Conservation (phyloP, 2,113 vertebrate species). For the Camelus dromedarius region DNA sequence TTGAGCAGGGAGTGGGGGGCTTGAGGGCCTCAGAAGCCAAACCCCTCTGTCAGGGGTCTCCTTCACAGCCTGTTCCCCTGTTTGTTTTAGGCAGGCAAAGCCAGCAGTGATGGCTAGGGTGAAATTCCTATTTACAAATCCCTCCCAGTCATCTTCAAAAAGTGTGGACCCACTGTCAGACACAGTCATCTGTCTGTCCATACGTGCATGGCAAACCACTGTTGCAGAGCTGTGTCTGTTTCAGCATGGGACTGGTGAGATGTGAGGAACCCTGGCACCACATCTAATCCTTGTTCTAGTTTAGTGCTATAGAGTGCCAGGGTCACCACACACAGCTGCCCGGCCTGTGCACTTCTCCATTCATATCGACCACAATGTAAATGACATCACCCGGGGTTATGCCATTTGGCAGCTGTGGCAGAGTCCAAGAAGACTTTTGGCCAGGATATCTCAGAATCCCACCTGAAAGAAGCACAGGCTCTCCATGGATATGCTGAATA, state of each 20-base stretch:
- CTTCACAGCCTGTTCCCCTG: background rate
- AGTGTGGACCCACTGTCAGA: background rate
- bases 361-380: background rate
- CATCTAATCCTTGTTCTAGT: background rate
- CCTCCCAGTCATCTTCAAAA: background rate
- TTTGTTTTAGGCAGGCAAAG: background rate
- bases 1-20: background rate
- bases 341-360: background rate
- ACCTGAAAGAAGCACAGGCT: background rate
- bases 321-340: background rate
- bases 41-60: background rate
- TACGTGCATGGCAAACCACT: rapidly evolving
- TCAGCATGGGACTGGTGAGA: background rate
- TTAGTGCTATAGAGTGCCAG: background rate
- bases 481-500: background rate
- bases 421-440: background rate
- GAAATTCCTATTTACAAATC: background rate
- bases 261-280: background rate
- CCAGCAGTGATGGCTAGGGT: background rate
- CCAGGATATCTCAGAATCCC: background rate
- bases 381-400: background rate
- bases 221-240: background rate
- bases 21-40: background rate
- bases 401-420: background rate
- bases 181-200: background rate